Evolutionary conservation across 2,113 vertebrate species (phyloP), one percentile per base, ranked within the genome.

Genomic region (Brachypteracias leptosomus): DNA sequence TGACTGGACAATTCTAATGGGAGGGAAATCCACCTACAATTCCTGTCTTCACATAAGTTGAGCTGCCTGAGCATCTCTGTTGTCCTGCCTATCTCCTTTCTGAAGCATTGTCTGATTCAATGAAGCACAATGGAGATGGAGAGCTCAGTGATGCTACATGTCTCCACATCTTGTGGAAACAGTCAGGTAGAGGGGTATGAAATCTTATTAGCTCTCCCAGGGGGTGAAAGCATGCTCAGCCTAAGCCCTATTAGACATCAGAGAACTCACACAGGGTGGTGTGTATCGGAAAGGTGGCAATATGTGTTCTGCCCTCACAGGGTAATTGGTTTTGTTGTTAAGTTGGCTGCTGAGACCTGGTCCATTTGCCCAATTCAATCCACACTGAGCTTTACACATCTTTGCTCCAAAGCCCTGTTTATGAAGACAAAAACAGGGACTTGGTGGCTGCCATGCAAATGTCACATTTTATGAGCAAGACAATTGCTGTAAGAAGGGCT

Each of bases 371-470:
- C 68, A 59, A 19, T 71, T 85, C 47, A 83, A 3, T 83, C 46
- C 38, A 88, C 47, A 40, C 6, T n/a, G 65, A 20, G 44, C 55
- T 95, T 95, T 88, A 67, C 42, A 86, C 47, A 55, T 95, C 71
- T 95, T 93, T 92, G 58, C 35, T 80, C 46, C 78, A 92, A 94
- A 92, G 29, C 42, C 17, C 38, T 80, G 44, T 89, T 94, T 90
- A 88, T 86, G 72, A 94, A 90, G 38, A 92, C 65, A 83, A 89
- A 95, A 83, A 3, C 21, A 65, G 36, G 54, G 24, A 70, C 72
- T 85, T 88, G 77, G 82, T 0, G 0, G 85, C 63, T 94, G 59
- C 68, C 65, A 89, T 57, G 72, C 35, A 93, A 62, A 93, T 77
- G 72, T 84, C 92, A 86, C 40, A 61, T 86, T 86, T 93, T 84